Evolutionary conservation across 1,140 invertebrate species (phyloP), one percentile per base, ranked within the genome.

Genomic region (Plectrocnemia conspersa): DNA sequence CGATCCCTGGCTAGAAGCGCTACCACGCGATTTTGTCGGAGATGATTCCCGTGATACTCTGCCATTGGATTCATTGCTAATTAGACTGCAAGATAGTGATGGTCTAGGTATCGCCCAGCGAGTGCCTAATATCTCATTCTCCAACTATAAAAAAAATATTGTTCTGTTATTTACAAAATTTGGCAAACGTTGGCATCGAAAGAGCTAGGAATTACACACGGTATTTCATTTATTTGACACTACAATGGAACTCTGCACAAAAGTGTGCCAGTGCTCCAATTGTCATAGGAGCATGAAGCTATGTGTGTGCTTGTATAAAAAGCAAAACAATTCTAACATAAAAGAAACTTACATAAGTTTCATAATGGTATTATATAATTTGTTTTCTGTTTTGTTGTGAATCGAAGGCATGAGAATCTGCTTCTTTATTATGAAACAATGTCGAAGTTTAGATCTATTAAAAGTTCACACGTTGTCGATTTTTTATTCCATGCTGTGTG

Each of bases 61-160:
- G 53, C 64, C 77, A 65, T 58, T 68, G 62, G 48, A 49, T 23
- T 54, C 45, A 10, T 64, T 54, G 62, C 69, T 71, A 42, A 66
- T 66, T 13, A 49, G 25, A 55, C 70, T 75, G 41, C 75, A 73
- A 60, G 83, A 78, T 59, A 88, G 72, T 64, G 85, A 86, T 62
- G 85, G 84, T 73, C 85, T 79, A 58, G 85, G 85, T 68, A 88
- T 88, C 66, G 86, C 84, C 84, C 84, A 88, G 58, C 79, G 78
- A 15, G 52, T 25, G 3, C 42, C 45, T 29, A 27, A 36, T 15
- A 49, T 33, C 11, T 41, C 45, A 21, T 47, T 53, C 19, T 57
- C 54, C 54, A 61, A 56, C 59, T 61, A 25, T 24, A 54, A 57
- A 22, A 24, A 22, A 36, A 19, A 25, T 15, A 23, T 24, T 13